These are phyloP conservation scores for Abramis brama DNA, from an alignment of 2,113 vertebrate species.

Conservation along the genomic window DNA sequence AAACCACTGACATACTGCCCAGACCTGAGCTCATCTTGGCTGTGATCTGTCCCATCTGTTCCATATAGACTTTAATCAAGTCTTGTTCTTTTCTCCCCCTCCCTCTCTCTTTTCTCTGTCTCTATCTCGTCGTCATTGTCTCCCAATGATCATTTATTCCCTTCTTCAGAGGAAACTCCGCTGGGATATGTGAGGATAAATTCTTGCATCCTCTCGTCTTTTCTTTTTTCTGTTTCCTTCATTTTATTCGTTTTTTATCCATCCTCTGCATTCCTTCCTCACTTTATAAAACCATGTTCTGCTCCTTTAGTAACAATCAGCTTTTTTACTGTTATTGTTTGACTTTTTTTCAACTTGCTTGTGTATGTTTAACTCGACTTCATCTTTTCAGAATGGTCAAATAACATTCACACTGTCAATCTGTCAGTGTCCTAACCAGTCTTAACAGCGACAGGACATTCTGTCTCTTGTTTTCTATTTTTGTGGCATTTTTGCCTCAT, in stretches of 20 bases:
- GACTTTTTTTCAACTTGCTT: not conserved
- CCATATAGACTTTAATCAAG: constrained; percentile 56
- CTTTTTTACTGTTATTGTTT: constrained; percentile 22
- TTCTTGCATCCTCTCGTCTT: constrained; percentile 61
- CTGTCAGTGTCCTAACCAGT: not conserved
- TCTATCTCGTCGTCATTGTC: constrained; percentile 54
- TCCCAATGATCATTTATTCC: constrained; percentile 59
- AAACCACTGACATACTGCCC: constrained; percentile 28
- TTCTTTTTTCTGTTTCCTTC: constrained; percentile 20
- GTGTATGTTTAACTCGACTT: not conserved
- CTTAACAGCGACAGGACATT: not conserved
- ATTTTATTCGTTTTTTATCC: constrained; percentile 14
- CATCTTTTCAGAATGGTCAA: not conserved
- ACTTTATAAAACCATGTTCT: not conserved
- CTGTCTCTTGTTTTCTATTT: not conserved
- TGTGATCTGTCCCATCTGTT: constrained; percentile 28
- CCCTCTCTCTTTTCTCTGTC: constrained; percentile 45
- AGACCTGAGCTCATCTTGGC: constrained; percentile 18
- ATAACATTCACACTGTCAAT: not conserved
- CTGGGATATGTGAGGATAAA: constrained; percentile 73
- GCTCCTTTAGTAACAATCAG: constrained; percentile 6
- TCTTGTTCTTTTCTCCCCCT: constrained; percentile 59
- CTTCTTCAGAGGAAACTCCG: constrained; percentile 80
- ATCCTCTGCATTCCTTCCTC: not conserved
- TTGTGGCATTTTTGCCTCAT: not conserved